phyloP scores from a whole-genome alignment of 2,888 invertebrate genomes.

The Petrolisthes cinctipes region DNA sequence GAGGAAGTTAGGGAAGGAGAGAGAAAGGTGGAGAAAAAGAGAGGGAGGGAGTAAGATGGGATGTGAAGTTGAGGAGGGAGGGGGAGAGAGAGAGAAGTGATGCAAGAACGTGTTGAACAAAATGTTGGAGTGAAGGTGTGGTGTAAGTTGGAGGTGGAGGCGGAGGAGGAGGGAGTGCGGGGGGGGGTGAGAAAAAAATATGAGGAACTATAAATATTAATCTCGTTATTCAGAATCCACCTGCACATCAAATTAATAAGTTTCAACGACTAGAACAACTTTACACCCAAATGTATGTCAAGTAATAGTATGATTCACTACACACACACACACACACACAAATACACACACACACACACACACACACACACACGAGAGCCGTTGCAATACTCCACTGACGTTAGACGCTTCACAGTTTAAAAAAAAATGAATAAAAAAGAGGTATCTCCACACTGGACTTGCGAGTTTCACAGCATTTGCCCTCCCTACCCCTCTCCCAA shows the following conservation, averaged over 20 bases:
- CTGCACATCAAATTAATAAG: too few species aligned
- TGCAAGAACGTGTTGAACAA: too few species aligned
- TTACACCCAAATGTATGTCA: too few species aligned
- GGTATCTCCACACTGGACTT: background rate
- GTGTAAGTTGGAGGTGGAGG: background rate
- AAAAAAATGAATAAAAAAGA: too few species aligned
- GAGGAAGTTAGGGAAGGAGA: slow-evolving; percentile 8
- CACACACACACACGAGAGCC: too few species aligned
- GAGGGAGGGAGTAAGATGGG: background rate
- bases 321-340: too few species aligned
- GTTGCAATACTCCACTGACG: too few species aligned
- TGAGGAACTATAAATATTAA: background rate
- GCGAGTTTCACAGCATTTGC: background rate
- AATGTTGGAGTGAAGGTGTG: background rate
- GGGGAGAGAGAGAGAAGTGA: background rate
- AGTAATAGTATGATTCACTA: too few species aligned
- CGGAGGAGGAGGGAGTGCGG: background rate
- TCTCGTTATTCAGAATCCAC: too few species aligned
- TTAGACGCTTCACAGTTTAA: too few species aligned
- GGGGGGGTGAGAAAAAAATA: background rate
- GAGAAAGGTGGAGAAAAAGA: slow-evolving; percentile 14
- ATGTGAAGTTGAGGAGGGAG: background rate
- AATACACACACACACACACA: too few species aligned
- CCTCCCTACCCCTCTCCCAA: background rate
- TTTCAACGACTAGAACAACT: too few species aligned